Evolutionary conservation across 2,113 vertebrate species (phyloP).

Genomic region (Apteryx owenii): DNA sequence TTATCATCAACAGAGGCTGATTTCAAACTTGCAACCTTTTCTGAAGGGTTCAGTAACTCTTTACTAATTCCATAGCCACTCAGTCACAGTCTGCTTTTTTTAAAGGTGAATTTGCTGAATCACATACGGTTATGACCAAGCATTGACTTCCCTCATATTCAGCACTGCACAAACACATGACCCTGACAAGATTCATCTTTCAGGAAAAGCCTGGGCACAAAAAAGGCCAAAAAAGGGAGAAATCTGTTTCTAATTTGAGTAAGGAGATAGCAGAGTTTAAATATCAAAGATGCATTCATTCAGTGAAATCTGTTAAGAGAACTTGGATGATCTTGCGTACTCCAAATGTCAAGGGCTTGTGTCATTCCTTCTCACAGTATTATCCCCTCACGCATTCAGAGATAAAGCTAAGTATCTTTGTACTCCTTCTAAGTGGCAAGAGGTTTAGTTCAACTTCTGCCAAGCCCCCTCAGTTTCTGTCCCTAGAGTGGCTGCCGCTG

Average conservation of each 20-base stretch:
- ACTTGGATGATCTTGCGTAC: neutral
- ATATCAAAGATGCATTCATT: neutral
- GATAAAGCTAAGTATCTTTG: neutral
- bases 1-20: neutral
- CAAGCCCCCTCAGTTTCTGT: neutral
- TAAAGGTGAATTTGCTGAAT: neutral
- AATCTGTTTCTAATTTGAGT: neutral
- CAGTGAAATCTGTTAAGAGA: neutral
- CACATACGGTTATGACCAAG: neutral
- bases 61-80: neutral
- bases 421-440: neutral
- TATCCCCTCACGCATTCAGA: neutral
- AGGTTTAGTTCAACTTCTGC: neutral
- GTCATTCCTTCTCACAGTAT: neutral
- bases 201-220: neutral
- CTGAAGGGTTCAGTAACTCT: neutral
- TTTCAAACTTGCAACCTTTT: neutral
- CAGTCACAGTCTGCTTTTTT: neutral
- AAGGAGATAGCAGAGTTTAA: neutral
- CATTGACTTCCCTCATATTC: neutral
- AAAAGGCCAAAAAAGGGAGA: neutral
- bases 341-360: neutral
- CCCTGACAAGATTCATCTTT: neutral
- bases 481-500: fast-evolving
- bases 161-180: neutral